Evolutionary conservation across 2,797 vertebrate species (phyloP).

Genomic region (Enteromius viviparus): DNA sequence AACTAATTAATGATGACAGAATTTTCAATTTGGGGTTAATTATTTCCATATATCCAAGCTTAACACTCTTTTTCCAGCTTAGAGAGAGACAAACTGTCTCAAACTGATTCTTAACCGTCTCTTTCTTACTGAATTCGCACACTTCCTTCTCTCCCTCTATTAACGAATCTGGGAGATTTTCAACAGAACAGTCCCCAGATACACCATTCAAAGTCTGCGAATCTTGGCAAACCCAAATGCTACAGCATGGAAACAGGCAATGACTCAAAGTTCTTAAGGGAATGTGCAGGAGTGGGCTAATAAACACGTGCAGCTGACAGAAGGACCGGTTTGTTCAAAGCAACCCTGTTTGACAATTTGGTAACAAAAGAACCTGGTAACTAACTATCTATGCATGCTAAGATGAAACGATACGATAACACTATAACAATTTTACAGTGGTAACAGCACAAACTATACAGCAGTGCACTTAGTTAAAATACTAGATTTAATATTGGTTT

Average conservation of each 20-base stretch:
- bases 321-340: not conserved
- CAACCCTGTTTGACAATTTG: not conserved
- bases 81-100: not conserved
- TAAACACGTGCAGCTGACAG: not conserved
- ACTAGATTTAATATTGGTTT: not conserved
- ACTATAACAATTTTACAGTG: not conserved
- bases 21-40: not conserved
- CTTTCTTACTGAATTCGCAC: not conserved
- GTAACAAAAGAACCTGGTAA: slow-evolving; percentile 1
- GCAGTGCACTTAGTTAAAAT: not conserved
- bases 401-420: not conserved
- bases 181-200: slow-evolving; percentile 3
- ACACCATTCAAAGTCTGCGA: not conserved
- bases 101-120: slow-evolving; percentile 7
- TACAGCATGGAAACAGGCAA: not conserved
- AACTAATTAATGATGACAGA: not conserved
- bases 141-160: not conserved
- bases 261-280: slow-evolving; percentile 9
- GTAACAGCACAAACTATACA: not conserved
- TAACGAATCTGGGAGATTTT: not conserved
- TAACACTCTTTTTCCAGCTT: not conserved
- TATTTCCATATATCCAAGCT: not conserved
- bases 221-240: slow-evolving; percentile 1
- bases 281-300: not conserved
- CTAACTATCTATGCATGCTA: not conserved